These are phyloP conservation scores for Gyps fulvus DNA, from an alignment of 2,113 vertebrate species.

Conservation along the genomic window DNA sequence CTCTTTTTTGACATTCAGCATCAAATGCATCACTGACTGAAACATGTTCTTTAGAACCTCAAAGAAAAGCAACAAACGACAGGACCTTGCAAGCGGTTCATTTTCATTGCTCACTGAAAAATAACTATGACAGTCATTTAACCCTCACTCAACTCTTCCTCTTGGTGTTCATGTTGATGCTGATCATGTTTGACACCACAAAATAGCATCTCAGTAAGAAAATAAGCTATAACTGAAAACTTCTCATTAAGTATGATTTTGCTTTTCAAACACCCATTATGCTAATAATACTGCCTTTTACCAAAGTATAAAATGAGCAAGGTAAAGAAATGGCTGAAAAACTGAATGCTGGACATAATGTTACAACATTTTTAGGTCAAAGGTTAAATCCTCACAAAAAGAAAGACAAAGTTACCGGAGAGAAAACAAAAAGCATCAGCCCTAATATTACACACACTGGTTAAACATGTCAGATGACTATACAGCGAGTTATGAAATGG, in stretches of 20 bases:
- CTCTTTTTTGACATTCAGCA: neutral
- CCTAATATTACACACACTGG: neutral
- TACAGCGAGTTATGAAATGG: neutral
- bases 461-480: neutral
- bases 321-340: neutral
- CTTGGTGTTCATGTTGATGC: neutral
- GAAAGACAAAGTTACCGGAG: neutral
- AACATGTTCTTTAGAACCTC: neutral
- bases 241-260: neutral
- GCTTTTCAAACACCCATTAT: neutral
- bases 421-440: neutral
- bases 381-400: neutral
- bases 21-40: neutral
- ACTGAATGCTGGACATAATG: neutral
- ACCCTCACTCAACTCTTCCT: neutral
- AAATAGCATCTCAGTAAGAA: neutral
- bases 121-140: neutral
- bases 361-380: neutral
- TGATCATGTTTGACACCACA: neutral
- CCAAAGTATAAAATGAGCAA: neutral
- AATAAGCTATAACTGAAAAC: neutral
- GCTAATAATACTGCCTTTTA: neutral
- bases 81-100: neutral
- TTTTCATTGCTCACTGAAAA: neutral
- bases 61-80: neutral